These are phyloP conservation scores for Mesocentrotus franciscanus DNA, from an alignment of 53 echinoderm and acorn worm species.

Conservation along the genomic window DNA sequence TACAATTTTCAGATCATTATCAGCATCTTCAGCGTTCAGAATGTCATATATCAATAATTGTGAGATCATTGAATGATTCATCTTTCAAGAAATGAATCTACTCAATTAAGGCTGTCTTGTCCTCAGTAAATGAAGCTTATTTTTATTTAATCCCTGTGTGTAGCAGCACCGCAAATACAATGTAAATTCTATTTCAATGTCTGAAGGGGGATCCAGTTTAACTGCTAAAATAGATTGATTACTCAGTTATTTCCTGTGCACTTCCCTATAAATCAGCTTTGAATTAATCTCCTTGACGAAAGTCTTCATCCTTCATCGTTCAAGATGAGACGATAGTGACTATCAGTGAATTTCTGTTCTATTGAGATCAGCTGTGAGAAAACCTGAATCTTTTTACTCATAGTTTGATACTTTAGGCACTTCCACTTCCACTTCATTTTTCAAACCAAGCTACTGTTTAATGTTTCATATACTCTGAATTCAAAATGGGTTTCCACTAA, in stretches of 20 bases:
- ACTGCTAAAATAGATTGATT: constrained; percentile 47
- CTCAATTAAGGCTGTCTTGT: neutral
- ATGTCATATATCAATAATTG: no score
- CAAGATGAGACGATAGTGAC: constrained; percentile 12
- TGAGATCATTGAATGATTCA: neutral
- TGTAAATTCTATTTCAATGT: neutral
- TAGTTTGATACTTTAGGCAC: neutral
- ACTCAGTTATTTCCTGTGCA: constrained; percentile 47
- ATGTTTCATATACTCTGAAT: neutral
- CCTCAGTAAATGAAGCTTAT: neutral
- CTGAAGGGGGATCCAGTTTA: neutral
- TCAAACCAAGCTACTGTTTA: neutral
- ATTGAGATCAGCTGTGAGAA: neutral
- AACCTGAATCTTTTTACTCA: neutral
- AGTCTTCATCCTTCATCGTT: constrained; percentile 29
- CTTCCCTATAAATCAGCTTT: constrained; percentile 24
- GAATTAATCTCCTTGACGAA: constrained; percentile 27
- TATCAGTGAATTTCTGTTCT: neutral
- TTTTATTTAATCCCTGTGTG: constrained; percentile 16
- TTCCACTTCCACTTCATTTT: neutral
- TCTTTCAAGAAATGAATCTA: constrained; percentile 10
- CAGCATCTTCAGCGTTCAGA: no score
- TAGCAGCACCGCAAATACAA: neutral
- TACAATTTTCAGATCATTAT: no score
- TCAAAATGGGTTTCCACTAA: neutral